phyloP scores from a whole-genome alignment of 1,140 invertebrate genomes.

The Drosophila burlai region DNA sequence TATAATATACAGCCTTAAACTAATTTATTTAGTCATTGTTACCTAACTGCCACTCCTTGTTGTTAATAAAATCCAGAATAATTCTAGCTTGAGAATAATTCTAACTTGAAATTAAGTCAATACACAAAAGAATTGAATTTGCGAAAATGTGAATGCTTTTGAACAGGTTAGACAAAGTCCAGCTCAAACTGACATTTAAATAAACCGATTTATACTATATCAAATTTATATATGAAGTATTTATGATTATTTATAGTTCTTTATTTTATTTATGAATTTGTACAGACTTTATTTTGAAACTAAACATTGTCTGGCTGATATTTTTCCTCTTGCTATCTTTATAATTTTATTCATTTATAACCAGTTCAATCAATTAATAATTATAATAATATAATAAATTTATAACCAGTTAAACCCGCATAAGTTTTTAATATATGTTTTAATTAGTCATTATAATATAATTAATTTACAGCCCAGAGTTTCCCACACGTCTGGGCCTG shows the following conservation, averaged over 20 bases:
- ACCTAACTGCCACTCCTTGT: not conserved
- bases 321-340: not conserved
- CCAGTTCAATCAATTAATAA: no score
- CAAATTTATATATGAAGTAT: not conserved
- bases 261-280: not conserved
- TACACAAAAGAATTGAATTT: not conserved
- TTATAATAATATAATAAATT: no score
- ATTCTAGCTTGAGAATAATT: not conserved
- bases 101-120: not conserved
- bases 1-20: not conserved
- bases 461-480: conserved; percentile 8
- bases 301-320: not conserved
- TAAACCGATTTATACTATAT: not conserved
- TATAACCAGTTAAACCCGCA: no score
- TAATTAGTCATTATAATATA: not conserved
- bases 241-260: not conserved
- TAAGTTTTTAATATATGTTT: not conserved
- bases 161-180: not conserved
- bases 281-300: not conserved
- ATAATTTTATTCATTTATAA: not conserved
- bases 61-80: not conserved
- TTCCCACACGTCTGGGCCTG: conserved; percentile 8
- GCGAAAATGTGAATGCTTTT: not conserved
- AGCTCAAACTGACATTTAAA: not conserved
- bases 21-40: not conserved